Evolutionary conservation across 2,113 vertebrate genomes (phyloP), one percentile per base, ranked within the genome.

Genomic region (Budorcas taxicolor): DNA sequence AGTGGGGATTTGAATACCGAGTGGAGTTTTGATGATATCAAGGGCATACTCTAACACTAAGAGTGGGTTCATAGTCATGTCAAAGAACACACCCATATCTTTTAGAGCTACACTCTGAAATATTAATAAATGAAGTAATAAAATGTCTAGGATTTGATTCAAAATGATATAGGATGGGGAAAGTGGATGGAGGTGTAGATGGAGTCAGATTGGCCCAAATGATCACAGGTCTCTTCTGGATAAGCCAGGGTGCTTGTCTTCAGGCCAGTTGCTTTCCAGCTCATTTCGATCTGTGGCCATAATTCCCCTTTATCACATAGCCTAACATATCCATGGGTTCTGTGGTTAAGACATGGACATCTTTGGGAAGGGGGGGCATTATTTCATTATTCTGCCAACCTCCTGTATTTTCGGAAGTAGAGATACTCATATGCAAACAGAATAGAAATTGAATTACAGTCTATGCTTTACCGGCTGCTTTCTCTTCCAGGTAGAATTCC

Each of bases 401-500:
- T 62, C 27, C 3, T 9, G 10, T 9, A 1, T 52, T 5, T 15
- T 33, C 1, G 1, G 3, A 64, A 29, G 6, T 25, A 36, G 74
- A 27, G 40, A 13, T 29, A 25, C 57, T 55, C 21, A 36, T 31
- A 1, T 13, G 47, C 36, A 55, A 53, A 45, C 11, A 94, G 15
- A 33, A 43, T 9, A 12, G 90, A 82, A 40, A 15, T 5, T 6
- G 76, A 80, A 31, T 40, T 19, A 21, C 16, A 64, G 57, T 47
- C 50, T 64, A 0, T 29, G 9, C 45, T 55, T 2, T 2, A 16
- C 60, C 0, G 0, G 47, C 9, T 4, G 21, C 21, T 4, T 31
- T 71, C 33, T 40, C 23, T n/a, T 36, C 19, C 47, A 21, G 3
- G 25, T 11, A 29, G 40, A 43, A 40, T 15, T 25, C 64, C 5